Percentiles rank a stretch among this genome's conserved stretches.
phyloP scores from a whole-genome alignment of 2,797 vertebrate genomes.

The Avahi laniger region DNA sequence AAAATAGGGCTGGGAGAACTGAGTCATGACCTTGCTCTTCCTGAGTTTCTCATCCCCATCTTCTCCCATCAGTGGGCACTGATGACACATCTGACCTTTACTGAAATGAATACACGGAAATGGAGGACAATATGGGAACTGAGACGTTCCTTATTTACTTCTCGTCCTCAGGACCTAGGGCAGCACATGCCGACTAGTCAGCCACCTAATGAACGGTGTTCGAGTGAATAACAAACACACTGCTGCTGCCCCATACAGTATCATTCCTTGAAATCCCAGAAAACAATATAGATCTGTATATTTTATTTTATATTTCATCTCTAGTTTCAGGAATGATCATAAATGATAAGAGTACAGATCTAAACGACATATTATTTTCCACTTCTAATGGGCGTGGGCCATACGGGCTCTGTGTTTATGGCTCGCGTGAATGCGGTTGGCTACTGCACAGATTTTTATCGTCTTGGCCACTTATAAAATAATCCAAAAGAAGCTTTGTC shows the following conservation, averaged over 20 bases:
- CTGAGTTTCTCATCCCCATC: neutral
- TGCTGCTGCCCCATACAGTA: neutral
- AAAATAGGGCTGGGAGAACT: neutral
- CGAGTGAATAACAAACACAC: neutral
- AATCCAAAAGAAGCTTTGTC: neutral
- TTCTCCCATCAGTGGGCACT: neutral
- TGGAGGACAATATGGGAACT: neutral
- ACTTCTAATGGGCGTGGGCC: neutral
- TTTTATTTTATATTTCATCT: neutral
- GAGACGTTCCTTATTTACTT: neutral
- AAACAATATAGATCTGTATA: neutral
- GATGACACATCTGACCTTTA: neutral
- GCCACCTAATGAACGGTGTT: neutral
- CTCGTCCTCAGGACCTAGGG: neutral
- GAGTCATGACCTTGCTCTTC: neutral
- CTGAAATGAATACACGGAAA: neutral
- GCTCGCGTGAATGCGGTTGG: neutral
- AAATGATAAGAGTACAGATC: neutral
- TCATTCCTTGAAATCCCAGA: neutral
- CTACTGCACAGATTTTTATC: neutral
- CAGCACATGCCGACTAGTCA: neutral
- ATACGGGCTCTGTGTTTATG: neutral
- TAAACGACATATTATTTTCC: neutral
- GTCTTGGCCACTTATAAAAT: conserved; percentile 10
- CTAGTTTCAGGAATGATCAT: neutral